Evolutionary conservation across 2,113 vertebrate genomes (phyloP).

Genomic region (Vimba vimba): DNA sequence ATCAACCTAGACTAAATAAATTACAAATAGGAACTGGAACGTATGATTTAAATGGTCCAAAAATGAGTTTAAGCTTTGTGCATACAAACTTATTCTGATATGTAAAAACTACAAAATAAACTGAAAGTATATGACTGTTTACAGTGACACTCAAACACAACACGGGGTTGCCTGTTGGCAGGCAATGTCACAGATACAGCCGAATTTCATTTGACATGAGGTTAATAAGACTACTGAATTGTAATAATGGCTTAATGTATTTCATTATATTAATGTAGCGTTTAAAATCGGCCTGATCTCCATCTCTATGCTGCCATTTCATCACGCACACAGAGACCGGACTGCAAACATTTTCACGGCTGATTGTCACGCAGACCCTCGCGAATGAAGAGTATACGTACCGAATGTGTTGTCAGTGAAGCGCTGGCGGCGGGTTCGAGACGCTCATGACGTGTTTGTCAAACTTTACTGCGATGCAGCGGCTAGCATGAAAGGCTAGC

Average conservation of each 20-base stretch:
- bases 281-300: conserved; percentile 22
- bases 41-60: neutral
- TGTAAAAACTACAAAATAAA: neutral
- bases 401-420: conserved; percentile 29
- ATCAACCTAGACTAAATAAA: neutral
- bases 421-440: conserved; percentile 54
- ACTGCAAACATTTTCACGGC: conserved; percentile 1
- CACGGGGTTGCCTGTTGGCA: neutral
- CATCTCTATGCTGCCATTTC: conserved; percentile 15
- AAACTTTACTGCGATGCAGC: conserved; percentile 62
- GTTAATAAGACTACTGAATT: neutral
- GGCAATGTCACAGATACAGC: neutral
- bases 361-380: conserved; percentile 27
- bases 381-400: conserved; percentile 52
- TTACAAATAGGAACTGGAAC: neutral
- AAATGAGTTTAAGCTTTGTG: no score
- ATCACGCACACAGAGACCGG: neutral
- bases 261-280: neutral
- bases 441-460: conserved; percentile 40
- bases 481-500: conserved; percentile 42
- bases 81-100: neutral
- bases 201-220: neutral
- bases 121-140: neutral
- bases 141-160: neutral
- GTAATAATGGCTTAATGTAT: neutral